Conservation (phyloP, 2,888 invertebrate species). For the Phaonia tiefii region DNA sequence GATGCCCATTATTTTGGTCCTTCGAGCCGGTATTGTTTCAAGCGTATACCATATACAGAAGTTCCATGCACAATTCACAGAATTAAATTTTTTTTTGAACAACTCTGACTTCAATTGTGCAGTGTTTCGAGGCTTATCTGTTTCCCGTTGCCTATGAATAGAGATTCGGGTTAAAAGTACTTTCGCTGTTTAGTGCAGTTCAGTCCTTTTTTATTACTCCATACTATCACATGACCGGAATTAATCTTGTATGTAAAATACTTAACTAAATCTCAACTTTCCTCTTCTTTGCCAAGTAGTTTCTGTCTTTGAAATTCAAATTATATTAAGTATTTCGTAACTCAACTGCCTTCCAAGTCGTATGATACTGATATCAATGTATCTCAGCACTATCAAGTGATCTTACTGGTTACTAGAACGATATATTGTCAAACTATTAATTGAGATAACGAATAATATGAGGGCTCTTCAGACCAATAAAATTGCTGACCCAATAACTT, state of each 20-base stretch:
- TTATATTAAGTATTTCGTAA: not conserved
- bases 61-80: too few species aligned
- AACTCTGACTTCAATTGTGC: too few species aligned
- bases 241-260: too few species aligned
- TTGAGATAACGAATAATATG: not conserved
- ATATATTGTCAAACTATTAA: constrained; percentile 26
- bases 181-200: constrained; percentile 1
- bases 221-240: too few species aligned
- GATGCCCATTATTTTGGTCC: too few species aligned
- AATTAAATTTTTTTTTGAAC: too few species aligned
- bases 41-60: too few species aligned
- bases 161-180: not conserved
- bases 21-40: too few species aligned
- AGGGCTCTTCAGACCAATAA: not conserved
- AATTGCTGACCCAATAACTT: constrained; percentile 28
- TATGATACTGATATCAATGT: constrained; percentile 3
- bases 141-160: too few species aligned
- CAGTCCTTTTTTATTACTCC: not conserved
- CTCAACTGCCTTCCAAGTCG: not conserved
- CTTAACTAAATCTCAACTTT: too few species aligned
- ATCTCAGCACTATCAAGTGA: constrained; percentile 11
- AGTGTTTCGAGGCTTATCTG: too few species aligned
- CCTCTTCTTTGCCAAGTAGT: not conserved
- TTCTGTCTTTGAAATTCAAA: not conserved
- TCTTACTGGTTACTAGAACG: not conserved